Evolutionary conservation across 2,113 vertebrate genomes (phyloP), one percentile per base, ranked within the genome.

Genomic region (Microtus ochrogaster): DNA sequence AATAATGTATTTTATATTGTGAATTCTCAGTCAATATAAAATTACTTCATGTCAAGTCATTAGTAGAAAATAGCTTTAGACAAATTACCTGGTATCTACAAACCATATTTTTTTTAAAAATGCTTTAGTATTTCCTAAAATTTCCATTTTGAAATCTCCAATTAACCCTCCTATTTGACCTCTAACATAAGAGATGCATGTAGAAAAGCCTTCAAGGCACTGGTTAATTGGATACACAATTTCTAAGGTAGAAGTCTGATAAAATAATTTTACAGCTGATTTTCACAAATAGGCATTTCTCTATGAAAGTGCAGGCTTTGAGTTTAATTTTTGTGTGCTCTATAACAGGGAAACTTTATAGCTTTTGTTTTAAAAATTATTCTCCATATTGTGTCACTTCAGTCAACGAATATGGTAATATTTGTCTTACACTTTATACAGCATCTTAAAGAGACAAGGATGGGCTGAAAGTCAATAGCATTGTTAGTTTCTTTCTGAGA

Each of bases 111-210:
- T 92, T 96, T 97, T 76, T 96, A 63, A 55, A 61, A 85, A 81
- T 92, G n/a, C 24, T 96, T 96, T 76, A 87, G 77, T 97, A 93
- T 97, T 93, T 94, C 28, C 36, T 89, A 66, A 91, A 97, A 96
- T 97, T 96, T 97, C 63, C 19, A 68, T 58, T 92, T 94, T 95
- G 92, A 95, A 98, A 96, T 96, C 94, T 96, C 90, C 95, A 97
- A 96, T 97, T 97, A 97, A 96, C 94, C 95, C 94, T 95, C 89
- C 78, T 97, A 30, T 92, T 96, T 97, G 96, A 97, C 97, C 95
- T 94, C 90, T 96, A 87, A 85, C 90, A 76, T 94, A 78, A 95
- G 92, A 96, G 78, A 94, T 91, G 21, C 70, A 81, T 84, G 73
- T 63, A 79, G 24, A 94, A 96, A 97, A 97, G 88, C 85, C 97